These are phyloP conservation scores for Mus pahari DNA, from an alignment of 2,113 vertebrate species.

Conservation along the genomic window DNA sequence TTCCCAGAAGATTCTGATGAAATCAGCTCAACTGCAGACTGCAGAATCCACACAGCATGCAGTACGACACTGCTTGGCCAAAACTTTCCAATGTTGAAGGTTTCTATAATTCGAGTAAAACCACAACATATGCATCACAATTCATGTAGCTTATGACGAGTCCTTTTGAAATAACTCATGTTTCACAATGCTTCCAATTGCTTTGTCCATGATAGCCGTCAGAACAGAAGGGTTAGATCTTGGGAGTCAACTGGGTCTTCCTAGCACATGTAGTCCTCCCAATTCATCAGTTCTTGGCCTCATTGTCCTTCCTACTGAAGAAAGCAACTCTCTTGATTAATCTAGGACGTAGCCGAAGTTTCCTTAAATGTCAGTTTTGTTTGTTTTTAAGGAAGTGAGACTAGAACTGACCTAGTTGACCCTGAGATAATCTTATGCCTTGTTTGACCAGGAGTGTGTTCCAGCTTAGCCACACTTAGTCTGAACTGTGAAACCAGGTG, in stretches of 20 bases:
- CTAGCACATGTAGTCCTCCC: accelerated
- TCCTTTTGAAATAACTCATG: conserved; percentile 46
- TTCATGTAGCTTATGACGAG: not conserved
- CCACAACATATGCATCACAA: conserved; percentile 62
- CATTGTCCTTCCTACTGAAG: not conserved
- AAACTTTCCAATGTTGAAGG: conserved; percentile 40
- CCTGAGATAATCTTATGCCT: not conserved
- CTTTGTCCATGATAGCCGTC: not conserved
- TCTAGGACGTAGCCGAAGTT: not conserved
- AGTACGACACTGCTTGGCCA: not conserved
- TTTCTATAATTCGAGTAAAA: conserved; percentile 61
- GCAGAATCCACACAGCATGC: not conserved
- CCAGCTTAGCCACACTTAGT: not conserved
- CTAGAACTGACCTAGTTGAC: not conserved
- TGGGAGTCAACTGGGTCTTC: not conserved
- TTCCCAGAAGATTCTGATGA: conserved; percentile 35
- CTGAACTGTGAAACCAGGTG: conserved; percentile 22
- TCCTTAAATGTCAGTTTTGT: not conserved
- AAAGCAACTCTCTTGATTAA: not conserved
- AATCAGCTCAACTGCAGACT: conserved; percentile 14
- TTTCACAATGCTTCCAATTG: conserved; percentile 41
- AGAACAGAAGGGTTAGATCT: conserved; percentile 12
- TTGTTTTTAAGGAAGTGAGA: conserved; percentile 6
- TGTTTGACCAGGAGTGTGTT: not conserved
- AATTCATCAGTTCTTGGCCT: not conserved